A percentile compares a stretch with the other conserved stretches of the same genome.
These are phyloP conservation scores for Euproctis similis DNA, from an alignment of 2,888 invertebrate species.

Conservation along the genomic window DNA sequence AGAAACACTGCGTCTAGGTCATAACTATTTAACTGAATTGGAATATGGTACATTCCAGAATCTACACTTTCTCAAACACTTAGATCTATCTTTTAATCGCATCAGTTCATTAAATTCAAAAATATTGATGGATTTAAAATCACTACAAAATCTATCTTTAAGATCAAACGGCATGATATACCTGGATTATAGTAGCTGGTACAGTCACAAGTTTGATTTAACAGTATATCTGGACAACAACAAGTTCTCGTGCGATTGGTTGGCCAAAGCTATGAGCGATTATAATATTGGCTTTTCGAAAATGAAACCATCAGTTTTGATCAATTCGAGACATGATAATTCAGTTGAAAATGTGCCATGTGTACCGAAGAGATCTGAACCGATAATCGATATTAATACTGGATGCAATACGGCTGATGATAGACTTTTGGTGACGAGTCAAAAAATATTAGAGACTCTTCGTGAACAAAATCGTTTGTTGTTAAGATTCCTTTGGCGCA, in stretches of 20 bases:
- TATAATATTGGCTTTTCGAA: conserved; percentile 51
- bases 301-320: conserved; percentile 41
- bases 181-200: conserved; percentile 49
- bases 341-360: conserved; percentile 59
- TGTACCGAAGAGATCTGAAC: conserved; percentile 16
- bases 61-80: conserved; percentile 30
- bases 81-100: conserved; percentile 41
- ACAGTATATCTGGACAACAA: conserved; percentile 53
- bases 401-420: conserved; percentile 36
- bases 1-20: conserved; percentile 39
- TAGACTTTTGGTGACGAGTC: conserved; percentile 43
- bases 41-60: conserved; percentile 54
- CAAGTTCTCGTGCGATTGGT: conserved; percentile 52
- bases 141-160: conserved; percentile 38
- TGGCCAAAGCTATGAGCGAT: conserved; percentile 42
- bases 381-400: background rate
- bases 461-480: conserved; percentile 48
- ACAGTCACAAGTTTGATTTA: conserved; percentile 39
- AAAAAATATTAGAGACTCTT: conserved; percentile 56
- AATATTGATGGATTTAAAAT: conserved; percentile 47
- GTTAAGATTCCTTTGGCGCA: conserved; percentile 28
- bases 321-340: conserved; percentile 19
- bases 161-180: conserved; percentile 38
- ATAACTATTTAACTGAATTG: conserved; percentile 38
- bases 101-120: conserved; percentile 47